phyloP scores from a whole-genome alignment of 2,888 invertebrate genomes.

The Atethmia centrago region DNA sequence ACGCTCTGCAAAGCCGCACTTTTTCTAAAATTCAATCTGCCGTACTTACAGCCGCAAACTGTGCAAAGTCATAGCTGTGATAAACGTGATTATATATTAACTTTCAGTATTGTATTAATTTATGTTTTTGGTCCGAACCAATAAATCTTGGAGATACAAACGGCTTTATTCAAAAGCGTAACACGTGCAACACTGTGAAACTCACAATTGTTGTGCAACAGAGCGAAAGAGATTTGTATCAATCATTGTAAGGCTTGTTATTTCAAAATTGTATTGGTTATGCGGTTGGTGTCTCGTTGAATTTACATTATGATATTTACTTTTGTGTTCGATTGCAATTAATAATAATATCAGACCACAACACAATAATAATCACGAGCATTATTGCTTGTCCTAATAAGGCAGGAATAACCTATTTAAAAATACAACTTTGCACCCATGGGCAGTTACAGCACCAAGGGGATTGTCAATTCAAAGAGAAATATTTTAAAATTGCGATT shows the following conservation, averaged over 20 bases:
- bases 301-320: constrained; percentile 1
- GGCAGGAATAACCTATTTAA: background rate
- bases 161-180: constrained; percentile 39
- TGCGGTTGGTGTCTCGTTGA: background rate
- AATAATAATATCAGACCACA: background rate
- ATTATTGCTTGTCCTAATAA: background rate
- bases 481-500: background rate
- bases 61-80: background rate
- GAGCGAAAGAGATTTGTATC: constrained; percentile 32
- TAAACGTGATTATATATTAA: background rate
- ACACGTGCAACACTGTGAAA: constrained; percentile 29
- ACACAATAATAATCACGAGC: background rate
- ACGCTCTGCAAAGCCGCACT: no score
- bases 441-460: background rate
- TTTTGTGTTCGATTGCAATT: constrained; percentile 6
- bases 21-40: background rate
- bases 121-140: constrained; percentile 30
- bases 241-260: constrained; percentile 49
- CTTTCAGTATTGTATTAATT: constrained; percentile 11
- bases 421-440: background rate
- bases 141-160: constrained; percentile 50
- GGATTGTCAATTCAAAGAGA: background rate
- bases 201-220: constrained; percentile 38
- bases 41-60: background rate
- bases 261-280: constrained; percentile 28